These are phyloP conservation scores for Micrasema longulum DNA, from an alignment of 1,140 invertebrate genomes.

Conservation along the genomic window DNA sequence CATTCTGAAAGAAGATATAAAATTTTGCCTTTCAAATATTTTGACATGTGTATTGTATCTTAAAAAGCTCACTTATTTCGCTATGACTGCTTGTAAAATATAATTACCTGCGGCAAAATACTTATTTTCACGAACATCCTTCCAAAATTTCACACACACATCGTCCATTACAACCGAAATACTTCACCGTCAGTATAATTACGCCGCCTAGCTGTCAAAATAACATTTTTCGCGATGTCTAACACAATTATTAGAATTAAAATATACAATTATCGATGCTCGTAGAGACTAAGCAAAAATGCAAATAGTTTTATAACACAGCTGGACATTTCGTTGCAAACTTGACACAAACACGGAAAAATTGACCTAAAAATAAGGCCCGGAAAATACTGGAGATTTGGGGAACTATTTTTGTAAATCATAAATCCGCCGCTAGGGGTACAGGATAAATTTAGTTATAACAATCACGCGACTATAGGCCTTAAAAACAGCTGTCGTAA, in stretches of 20 bases:
- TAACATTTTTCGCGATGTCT: neutral
- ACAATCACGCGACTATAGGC: neutral
- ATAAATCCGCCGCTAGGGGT: slow-evolving; percentile 10
- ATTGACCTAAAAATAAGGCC: slow-evolving; percentile 13
- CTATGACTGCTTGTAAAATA: too few relatives aligned
- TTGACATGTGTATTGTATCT: too few relatives aligned
- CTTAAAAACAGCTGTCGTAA: too few relatives aligned
- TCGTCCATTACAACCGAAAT: neutral
- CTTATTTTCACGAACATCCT: neutral
- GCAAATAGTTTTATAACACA: neutral
- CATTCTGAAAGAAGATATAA: too few relatives aligned
- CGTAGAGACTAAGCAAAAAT: too few relatives aligned
- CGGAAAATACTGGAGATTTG: neutral
- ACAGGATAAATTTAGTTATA: neutral
- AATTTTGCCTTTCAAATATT: too few relatives aligned
- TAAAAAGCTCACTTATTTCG: too few relatives aligned
- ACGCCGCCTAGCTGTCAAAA: slow-evolving; percentile 9
- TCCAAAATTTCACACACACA: too few relatives aligned
- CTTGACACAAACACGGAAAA: slow-evolving; percentile 22
- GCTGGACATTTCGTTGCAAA: slow-evolving; percentile 7
- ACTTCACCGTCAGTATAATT: neutral
- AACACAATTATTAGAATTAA: too few relatives aligned
- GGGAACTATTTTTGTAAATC: slow-evolving; percentile 12
- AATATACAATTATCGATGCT: too few relatives aligned
- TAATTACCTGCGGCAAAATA: slow-evolving; percentile 2